Conservation (phyloP, 1,140 invertebrate genomes). For the Sesamia nonagrioides region DNA sequence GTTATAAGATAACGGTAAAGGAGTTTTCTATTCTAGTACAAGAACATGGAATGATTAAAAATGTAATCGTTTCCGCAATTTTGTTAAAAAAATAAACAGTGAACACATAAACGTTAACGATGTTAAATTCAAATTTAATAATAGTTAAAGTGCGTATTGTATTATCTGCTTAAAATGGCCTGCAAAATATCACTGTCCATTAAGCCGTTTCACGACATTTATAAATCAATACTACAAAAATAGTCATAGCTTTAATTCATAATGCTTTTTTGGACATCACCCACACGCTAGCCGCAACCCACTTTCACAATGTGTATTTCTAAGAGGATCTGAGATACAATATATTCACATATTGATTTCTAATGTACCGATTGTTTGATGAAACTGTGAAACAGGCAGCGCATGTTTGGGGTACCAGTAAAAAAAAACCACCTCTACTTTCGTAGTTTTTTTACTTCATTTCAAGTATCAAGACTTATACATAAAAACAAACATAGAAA, state of each 20-base stretch:
- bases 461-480: too few species aligned
- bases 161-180: too few species aligned
- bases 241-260: slow-evolving; percentile 17
- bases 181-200: neutral
- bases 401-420: too few species aligned
- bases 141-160: too few species aligned
- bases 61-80: neutral
- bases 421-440: too few species aligned
- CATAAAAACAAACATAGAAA: too few species aligned
- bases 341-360: too few species aligned
- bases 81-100: neutral
- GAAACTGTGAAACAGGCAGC: neutral
- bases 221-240: slow-evolving; percentile 27
- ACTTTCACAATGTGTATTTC: slow-evolving; percentile 16
- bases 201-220: slow-evolving; percentile 11
- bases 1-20: too few species aligned
- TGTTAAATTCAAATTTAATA: too few species aligned
- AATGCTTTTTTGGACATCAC: slow-evolving; percentile 5
- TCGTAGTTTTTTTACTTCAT: too few species aligned
- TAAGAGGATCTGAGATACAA: neutral
- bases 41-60: neutral
- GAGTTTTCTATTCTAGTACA: too few species aligned
- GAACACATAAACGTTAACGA: too few species aligned
- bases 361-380: neutral
- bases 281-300: neutral